Evolutionary conservation across 2,888 invertebrate genomes (phyloP), one percentile per base, ranked within the genome.

Genomic region (Oxyteleia sp.): DNA sequence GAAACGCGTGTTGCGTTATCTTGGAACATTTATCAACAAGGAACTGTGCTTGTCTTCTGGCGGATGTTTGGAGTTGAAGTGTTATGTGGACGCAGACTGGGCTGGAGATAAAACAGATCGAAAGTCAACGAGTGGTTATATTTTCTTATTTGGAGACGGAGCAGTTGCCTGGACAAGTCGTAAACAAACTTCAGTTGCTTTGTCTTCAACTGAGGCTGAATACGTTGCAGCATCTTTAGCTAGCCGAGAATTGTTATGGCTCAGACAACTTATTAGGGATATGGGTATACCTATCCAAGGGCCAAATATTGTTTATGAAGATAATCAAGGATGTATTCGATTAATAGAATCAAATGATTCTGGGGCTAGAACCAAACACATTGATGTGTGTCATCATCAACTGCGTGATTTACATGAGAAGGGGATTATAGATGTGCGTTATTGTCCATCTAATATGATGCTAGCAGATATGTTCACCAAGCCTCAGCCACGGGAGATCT

Each of bases 81-180:
- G 86, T 86, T 87, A 85, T 69, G 91, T 90, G 5, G 92, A 92
- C 83, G 86, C 92, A 15, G 91, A 91, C 66, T 91, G 88, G 85
- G 92, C 91, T 84, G 91, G 89, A 8, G 90, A 90, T 78, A 84
- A 75, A 41, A 10, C 45, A 0, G 84, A 87, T 32, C 16, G 79
- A 11, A 80, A 69, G 15, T 84, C 83, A 0, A 80, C 69, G 0
- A 71, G 43, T n/a, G 64, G 71, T 0, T 35, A 76, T n/a, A n/a
- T 71, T 26, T 16, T 84, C 69, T 15, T 57, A 32, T 1, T 84
- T 4, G 83, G 74, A 1, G 43, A 53, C 0, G 66, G 47, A 11
- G 38, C 45, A 0, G n/a, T 87, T 1, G 63, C 84, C 0, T 87
- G 85, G 84, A 64, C 63, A 7, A 80, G 74, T 0, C 47, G 78